Evolutionary conservation across 2,888 invertebrate genomes (phyloP).

Genomic region (Poecilus cupreus): DNA sequence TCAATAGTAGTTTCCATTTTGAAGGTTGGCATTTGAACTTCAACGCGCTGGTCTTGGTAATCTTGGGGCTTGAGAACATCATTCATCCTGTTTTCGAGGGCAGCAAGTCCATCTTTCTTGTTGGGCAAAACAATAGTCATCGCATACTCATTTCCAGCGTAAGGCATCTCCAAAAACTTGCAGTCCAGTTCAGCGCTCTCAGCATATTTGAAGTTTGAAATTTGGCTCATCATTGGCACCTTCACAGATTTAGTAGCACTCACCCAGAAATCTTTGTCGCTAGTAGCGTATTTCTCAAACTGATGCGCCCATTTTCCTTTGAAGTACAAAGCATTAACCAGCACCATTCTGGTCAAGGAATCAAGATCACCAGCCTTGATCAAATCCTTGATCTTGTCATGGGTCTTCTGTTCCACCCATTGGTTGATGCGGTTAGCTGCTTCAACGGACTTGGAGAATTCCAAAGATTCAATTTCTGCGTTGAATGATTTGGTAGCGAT

Average conservation of each 20-base stretch:
- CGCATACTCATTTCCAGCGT: slow-evolving; percentile 64
- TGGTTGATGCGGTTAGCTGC: slow-evolving; percentile 67
- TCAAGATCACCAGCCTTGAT: slow-evolving; percentile 64
- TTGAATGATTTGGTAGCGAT: slow-evolving; percentile 78
- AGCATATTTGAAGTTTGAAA: slow-evolving; percentile 37
- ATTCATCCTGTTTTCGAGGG: slow-evolving; percentile 61
- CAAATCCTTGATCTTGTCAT: slow-evolving; percentile 68
- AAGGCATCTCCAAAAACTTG: slow-evolving; percentile 59
- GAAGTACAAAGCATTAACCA: slow-evolving; percentile 70
- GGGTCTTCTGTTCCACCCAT: slow-evolving; percentile 69
- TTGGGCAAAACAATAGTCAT: slow-evolving; percentile 66
- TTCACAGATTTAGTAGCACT: slow-evolving; percentile 62
- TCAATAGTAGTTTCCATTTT: slow-evolving; percentile 63
- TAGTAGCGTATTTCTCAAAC: slow-evolving; percentile 62
- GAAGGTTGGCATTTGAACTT: slow-evolving; percentile 64
- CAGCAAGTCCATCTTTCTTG: slow-evolving; percentile 64
- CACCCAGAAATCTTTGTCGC: slow-evolving; percentile 64
- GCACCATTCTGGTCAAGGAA: slow-evolving; percentile 65
- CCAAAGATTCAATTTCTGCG: slow-evolving; percentile 75
- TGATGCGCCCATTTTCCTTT: slow-evolving; percentile 64
- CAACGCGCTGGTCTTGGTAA: slow-evolving; percentile 61
- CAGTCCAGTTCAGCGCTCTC: slow-evolving; percentile 38
- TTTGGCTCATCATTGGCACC: slow-evolving; percentile 67
- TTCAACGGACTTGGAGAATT: slow-evolving; percentile 63
- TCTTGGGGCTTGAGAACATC: slow-evolving; percentile 61